Conservation (phyloP, 2,113 vertebrate genomes). For the Gambusia holbrooki region DNA sequence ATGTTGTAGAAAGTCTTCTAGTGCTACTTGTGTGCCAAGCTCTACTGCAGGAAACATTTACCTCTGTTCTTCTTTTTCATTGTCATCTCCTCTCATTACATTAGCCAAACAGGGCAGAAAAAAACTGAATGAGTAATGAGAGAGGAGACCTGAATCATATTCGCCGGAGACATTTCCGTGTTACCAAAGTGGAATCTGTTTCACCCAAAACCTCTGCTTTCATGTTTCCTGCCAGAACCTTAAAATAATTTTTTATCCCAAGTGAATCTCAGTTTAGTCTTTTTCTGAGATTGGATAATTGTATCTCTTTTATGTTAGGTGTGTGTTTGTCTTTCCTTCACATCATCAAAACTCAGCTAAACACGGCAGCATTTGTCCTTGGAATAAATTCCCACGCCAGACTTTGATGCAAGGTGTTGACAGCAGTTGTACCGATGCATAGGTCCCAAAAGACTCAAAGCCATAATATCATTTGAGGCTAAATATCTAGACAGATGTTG, state of each 20-base stretch:
- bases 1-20: not conserved
- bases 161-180: slow-evolving; percentile 39
- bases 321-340: not conserved
- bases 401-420: not conserved
- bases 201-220: slow-evolving; percentile 38
- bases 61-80: slow-evolving; percentile 32
- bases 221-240: slow-evolving; percentile 27
- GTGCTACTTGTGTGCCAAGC: not conserved
- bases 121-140: slow-evolving; percentile 51
- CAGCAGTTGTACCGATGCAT: not conserved
- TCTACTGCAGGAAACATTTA: slow-evolving; percentile 19
- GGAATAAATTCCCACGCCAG: not conserved
- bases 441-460: not conserved
- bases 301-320: not conserved
- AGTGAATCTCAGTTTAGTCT: slow-evolving; percentile 38
- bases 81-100: slow-evolving; percentile 49
- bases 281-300: slow-evolving; percentile 16
- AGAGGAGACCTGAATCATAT: slow-evolving; percentile 44
- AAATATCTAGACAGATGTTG: not conserved
- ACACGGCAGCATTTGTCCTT: not conserved
- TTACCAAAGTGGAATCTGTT: slow-evolving; percentile 41
- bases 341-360: not conserved
- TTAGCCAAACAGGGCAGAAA: slow-evolving; percentile 49
- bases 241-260: slow-evolving; percentile 52
- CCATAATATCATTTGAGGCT: not conserved